Percentiles rank a stretch among this genome's conserved stretches.
phyloP scores from a whole-genome alignment of 2,888 invertebrate species.

The Lasioglossum lativentre region DNA sequence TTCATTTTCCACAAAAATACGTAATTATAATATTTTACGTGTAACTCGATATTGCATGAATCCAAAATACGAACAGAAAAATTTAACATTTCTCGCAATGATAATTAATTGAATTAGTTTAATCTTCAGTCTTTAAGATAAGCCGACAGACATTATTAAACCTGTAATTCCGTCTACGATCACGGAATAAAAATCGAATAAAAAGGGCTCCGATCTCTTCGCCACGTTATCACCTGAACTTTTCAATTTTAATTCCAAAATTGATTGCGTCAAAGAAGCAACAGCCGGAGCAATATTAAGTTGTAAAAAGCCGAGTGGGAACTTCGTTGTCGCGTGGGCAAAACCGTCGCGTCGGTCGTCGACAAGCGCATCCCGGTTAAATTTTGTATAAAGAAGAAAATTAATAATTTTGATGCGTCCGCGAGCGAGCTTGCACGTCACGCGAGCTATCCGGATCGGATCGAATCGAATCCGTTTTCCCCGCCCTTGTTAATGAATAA shows the following conservation, averaged over 20 bases:
- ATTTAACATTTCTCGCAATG: not conserved
- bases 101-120: too few relatives aligned
- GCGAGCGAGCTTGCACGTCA: not conserved
- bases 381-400: slow-evolving; percentile 21
- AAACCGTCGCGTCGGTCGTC: not conserved
- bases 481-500: slow-evolving; percentile 41
- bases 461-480: slow-evolving; percentile 28
- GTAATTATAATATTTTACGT: too few relatives aligned
- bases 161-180: not conserved
- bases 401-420: slow-evolving; percentile 25
- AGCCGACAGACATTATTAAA: too few relatives aligned
- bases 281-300: not conserved
- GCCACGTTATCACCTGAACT: not conserved
- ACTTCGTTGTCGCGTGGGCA: not conserved
- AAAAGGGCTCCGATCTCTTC: not conserved
- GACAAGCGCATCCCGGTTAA: not conserved
- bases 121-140: too few relatives aligned
- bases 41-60: too few relatives aligned
- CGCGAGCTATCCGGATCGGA: slow-evolving; percentile 18
- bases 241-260: not conserved
- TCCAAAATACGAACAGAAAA: not conserved
- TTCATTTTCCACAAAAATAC: not conserved
- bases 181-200: not conserved
- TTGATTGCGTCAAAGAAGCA: not conserved
- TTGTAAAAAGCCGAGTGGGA: not conserved